A percentile compares a stretch with the other conserved stretches of the same genome.
These are phyloP conservation scores for Herpailurus yagouaroundi DNA, from an alignment of 2,113 vertebrate species.

Conservation along the genomic window DNA sequence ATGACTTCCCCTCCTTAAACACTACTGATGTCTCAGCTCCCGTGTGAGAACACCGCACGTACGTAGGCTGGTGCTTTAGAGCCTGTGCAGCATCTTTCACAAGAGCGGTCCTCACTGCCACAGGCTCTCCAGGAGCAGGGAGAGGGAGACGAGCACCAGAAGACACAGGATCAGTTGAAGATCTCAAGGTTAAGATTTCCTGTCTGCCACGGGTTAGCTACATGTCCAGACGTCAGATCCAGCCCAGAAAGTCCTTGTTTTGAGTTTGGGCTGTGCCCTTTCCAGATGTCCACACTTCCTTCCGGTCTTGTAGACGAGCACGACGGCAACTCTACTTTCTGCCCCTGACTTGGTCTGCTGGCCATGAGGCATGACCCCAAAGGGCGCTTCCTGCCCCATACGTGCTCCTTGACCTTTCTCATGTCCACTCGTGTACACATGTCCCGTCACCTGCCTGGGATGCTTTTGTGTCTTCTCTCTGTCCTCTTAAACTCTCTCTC, in stretches of 20 bases:
- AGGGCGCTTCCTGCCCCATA: accelerated
- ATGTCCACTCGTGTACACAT: accelerated
- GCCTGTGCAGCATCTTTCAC: not conserved
- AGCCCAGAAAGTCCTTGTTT: not conserved
- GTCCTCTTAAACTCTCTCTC: not conserved
- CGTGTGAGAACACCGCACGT: not conserved
- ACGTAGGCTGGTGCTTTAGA: too few relatives aligned
- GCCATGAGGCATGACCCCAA: accelerated
- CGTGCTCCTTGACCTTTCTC: accelerated
- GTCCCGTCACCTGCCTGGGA: not conserved
- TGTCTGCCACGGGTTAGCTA: accelerated
- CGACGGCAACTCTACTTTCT: not conserved
- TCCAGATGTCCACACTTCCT: not conserved
- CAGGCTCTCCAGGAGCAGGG: accelerated
- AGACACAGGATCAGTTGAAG: accelerated
- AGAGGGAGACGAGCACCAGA: not conserved
- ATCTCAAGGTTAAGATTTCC: accelerated
- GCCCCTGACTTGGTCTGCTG: not conserved
- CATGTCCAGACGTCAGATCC: accelerated
- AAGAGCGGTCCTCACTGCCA: not conserved
- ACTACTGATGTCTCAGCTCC: not conserved
- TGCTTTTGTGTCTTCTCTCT: not conserved
- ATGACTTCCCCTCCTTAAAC: accelerated
- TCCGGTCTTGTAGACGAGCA: too few relatives aligned
- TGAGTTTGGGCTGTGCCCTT: not conserved